Conservation (phyloP, 2,113 vertebrate species). For the Podarcis cretensis region DNA sequence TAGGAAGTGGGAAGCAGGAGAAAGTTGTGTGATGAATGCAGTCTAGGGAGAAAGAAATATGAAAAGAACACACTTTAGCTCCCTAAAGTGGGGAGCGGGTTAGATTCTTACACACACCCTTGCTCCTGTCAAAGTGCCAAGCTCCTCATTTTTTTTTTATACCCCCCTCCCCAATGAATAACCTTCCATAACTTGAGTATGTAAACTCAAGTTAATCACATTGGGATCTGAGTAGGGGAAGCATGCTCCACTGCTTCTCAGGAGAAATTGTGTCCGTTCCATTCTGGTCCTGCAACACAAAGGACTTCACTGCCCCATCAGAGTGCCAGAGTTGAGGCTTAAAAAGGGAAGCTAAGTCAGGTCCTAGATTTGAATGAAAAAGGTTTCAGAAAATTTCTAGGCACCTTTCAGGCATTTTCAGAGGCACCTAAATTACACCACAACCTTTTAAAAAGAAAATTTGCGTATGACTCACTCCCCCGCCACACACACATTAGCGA, state of each 20-base stretch:
- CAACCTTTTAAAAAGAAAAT: background rate
- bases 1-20: conserved; percentile 49
- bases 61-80: fast-evolving
- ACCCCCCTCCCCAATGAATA: background rate
- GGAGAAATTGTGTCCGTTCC: background rate
- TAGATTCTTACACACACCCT: background rate
- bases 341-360: background rate
- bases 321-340: background rate
- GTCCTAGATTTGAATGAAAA: background rate
- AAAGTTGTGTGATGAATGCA: background rate
- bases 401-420: background rate
- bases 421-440: background rate
- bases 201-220: fast-evolving
- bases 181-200: background rate
- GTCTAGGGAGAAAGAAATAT: background rate
- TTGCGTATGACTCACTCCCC: background rate
- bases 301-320: background rate
- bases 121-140: conserved; percentile 22
- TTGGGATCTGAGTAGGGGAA: background rate
- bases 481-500: too few species aligned
- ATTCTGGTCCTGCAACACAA: background rate
- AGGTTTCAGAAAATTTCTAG: background rate
- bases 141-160: conserved; percentile 22
- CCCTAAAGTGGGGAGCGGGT: background rate
- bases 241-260: background rate